Base-by-base conservation (phyloP, 2,888 invertebrate genomes). In the Mactromeris polynyma region DNA sequence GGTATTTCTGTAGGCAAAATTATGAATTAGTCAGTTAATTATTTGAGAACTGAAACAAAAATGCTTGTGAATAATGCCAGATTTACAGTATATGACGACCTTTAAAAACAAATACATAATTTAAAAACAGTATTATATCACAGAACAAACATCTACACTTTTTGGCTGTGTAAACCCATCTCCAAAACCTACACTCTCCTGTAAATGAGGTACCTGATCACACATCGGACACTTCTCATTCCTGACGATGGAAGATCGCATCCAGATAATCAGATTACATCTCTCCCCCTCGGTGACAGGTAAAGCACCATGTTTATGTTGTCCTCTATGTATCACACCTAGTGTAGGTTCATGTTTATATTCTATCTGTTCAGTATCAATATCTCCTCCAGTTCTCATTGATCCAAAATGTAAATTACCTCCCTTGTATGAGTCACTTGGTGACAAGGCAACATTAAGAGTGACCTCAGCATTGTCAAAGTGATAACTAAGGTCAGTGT, bases 401-500 rank as follows among this genome's bases (percentile, higher is more conserved):
- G 94, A 91, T 17, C 96, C 96, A 92, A 97, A 97, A 90, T 96
- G 96, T 9, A 97, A 92, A 38, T 95, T 94, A 21, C 97, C 97
- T 11, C 96, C 97, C 40, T 92, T 93, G 93, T 96, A 97, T 11
- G 94, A 93, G 54, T 95, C 94, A n/a, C 95, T 95, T 17, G 97
- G 93, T 38, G 96, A 96, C 36, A 92, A 64, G 7, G 91, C 83
- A n/a, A 97, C 94, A 93, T 97, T 97, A 17, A 97, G 85, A 2
- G 97, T 97, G 7, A 97, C 94, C 94, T 97, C 97, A 36, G 97
- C 96, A 90, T 97, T 97, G 94, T 97, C 97, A 94, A 94, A 97
- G 93, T 97, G 97, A 92, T 94, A 96, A 83, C 93, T 93, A 21
- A 97, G 95, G 86, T 97, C 96, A 36, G 91, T 88, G 93, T 97